Evolutionary conservation across 1,140 invertebrate genomes (phyloP).

Genomic region (Temnothorax nylanderi): DNA sequence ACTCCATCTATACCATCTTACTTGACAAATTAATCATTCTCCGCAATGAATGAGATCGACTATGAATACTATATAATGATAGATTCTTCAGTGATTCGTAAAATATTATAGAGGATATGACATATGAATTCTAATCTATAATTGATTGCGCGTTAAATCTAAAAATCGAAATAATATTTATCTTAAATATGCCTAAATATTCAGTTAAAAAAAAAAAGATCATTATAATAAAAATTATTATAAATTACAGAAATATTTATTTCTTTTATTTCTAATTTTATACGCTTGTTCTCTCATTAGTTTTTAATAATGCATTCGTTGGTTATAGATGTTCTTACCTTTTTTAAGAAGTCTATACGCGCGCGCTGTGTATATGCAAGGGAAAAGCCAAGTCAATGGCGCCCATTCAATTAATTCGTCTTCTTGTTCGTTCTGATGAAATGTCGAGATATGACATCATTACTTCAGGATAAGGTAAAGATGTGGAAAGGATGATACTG

Average conservation of each 20-base stretch:
- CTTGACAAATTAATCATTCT: neutral
- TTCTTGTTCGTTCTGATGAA: slow-evolving; percentile 38
- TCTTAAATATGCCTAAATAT: neutral
- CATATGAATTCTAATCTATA: neutral
- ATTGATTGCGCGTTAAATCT: neutral
- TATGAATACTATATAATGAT: slow-evolving; percentile 19
- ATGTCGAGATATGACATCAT: slow-evolving; percentile 40
- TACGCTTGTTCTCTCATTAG: neutral
- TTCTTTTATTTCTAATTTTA: neutral
- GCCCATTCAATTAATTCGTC: slow-evolving; percentile 41
- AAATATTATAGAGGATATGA: neutral
- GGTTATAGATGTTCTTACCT: neutral
- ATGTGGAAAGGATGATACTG: slow-evolving; percentile 26
- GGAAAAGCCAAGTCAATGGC: slow-evolving; percentile 19
- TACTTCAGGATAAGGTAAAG: slow-evolving; percentile 37
- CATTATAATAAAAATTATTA: neutral
- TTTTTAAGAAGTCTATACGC: neutral
- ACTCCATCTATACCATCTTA: neutral
- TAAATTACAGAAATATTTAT: neutral
- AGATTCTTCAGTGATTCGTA: neutral
- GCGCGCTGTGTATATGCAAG: neutral
- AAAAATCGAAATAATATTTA: neutral
- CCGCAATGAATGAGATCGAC: neutral
- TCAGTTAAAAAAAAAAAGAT: neutral
- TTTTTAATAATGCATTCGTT: neutral